These are phyloP conservation scores for Aricia agestis DNA, from an alignment of 1,140 invertebrate species.

Conservation along the genomic window DNA sequence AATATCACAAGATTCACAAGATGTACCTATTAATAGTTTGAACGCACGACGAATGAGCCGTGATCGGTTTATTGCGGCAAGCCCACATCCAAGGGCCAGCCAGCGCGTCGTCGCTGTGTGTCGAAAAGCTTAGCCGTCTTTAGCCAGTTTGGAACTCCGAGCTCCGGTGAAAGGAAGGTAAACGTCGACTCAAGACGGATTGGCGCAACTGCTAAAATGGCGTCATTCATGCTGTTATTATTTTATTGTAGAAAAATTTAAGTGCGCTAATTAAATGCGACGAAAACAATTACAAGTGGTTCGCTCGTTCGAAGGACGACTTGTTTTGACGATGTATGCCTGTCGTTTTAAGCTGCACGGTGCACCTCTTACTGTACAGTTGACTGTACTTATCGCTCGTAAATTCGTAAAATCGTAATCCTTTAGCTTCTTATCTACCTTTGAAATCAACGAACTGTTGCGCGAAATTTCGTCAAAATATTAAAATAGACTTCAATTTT, in stretches of 20 bases:
- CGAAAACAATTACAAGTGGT: constrained; percentile 19
- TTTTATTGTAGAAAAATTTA: constrained; percentile 35
- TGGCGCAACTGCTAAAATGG: constrained; percentile 70
- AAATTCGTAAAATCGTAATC: too few species aligned
- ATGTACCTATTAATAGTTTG: neutral
- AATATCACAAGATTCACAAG: too few species aligned
- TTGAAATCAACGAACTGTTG: neutral
- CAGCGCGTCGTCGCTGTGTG: constrained; percentile 45
- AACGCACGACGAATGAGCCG: neutral
- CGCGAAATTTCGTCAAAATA: neutral
- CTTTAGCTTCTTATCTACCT: neutral
- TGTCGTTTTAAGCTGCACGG: neutral
- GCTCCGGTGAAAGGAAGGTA: constrained; percentile 67
- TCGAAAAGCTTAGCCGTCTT: constrained; percentile 27
- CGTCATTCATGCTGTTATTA: constrained; percentile 49
- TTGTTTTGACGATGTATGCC: neutral
- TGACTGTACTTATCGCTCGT: neutral
- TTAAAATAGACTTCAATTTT: too few species aligned
- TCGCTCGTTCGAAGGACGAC: constrained; percentile 29
- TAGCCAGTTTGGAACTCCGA: constrained; percentile 37
- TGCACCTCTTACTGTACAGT: neutral
- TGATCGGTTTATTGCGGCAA: constrained; percentile 42
- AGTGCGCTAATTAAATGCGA: constrained; percentile 20
- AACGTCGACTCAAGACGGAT: constrained; percentile 58
- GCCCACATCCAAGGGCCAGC: constrained; percentile 46